Base-by-base conservation (phyloP, 2,797 vertebrate genomes). In the Thripadectes ignobilis region DNA sequence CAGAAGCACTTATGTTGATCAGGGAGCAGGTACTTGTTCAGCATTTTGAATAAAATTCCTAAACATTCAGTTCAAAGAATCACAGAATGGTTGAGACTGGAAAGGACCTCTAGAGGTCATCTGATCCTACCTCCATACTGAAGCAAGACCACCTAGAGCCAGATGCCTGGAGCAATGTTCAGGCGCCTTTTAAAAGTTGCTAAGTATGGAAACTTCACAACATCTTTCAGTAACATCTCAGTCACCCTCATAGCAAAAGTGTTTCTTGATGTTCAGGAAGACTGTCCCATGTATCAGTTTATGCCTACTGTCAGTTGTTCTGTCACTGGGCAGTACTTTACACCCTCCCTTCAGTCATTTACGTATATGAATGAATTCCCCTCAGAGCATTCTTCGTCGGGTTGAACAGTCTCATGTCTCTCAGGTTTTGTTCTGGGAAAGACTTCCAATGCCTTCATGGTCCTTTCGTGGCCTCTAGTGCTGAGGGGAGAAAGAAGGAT, bases 151-250 rank as follows among this genome's bases (percentile, higher is more conserved):
- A 59, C 7, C 6, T 24, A 11, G 22, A 71, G 9, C 12, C 3
- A 3, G 27, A 34, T 61, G 12, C 23, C 24, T n/a, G 45, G 29
- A 57, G 30, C 9, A 17, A 7, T 13, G 22, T 58, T 12, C 27
- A 57, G 34, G 34, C 2, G 3, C 1, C 6, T 77, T 61, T 79
- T 39, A 6, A 52, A 84, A 32, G 22, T 39, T 36, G 24, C 12
- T 4, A 13, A 52, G 9, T 13, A 24, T 11, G 6, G 8, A 57
- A 7, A 52, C 14, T 68, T 34, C 12, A 45, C 12, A 61, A 27
- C 0, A 1, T 15, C 19, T 52, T 32, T 48, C 26, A 19, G 10
- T 17, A 52, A 45, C 0, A 1, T 58, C 17, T 63, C 30, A 54
- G n/a, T 65, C 21, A 74, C 12, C 7, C 2, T 36, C 6, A 45